Conservation (phyloP, 2,113 vertebrate species). For the Calidris pygmaea region DNA sequence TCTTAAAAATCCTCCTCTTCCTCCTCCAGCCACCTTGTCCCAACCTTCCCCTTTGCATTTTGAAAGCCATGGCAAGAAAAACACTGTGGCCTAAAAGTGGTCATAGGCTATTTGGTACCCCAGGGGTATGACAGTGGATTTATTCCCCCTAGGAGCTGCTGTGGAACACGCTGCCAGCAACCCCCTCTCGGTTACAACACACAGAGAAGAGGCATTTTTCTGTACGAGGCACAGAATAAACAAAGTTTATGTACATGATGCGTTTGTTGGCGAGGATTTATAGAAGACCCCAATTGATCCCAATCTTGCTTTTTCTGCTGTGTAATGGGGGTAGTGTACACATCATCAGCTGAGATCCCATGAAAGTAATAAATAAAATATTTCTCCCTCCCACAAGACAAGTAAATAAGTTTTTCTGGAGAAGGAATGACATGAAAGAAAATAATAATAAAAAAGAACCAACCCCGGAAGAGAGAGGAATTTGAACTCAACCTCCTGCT, state of each 20-base stretch:
- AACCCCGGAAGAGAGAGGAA: background rate
- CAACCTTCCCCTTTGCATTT: background rate
- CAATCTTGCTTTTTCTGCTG: background rate
- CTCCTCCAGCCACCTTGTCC: background rate
- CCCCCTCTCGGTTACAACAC: fast-evolving
- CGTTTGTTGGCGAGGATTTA: background rate
- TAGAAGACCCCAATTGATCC: background rate
- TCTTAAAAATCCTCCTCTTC: background rate
- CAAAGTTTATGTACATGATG: too few relatives aligned
- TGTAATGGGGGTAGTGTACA: too few relatives aligned
- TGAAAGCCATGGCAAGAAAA: background rate
- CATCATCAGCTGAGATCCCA: background rate
- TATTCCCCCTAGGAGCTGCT: background rate
- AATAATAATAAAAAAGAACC: background rate
- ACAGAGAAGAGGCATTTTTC: fast-evolving
- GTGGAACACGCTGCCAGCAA: background rate
- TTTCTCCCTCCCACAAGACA: background rate
- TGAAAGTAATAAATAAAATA: background rate
- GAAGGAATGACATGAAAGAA: background rate
- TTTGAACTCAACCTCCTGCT: background rate
- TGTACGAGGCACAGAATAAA: background rate
- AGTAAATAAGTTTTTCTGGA: background rate
- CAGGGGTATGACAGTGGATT: background rate
- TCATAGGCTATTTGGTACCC: background rate
- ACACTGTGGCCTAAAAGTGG: background rate